Base-by-base conservation (phyloP, 2,797 vertebrate species). In the Bryconaethiops microstoma region DNA sequence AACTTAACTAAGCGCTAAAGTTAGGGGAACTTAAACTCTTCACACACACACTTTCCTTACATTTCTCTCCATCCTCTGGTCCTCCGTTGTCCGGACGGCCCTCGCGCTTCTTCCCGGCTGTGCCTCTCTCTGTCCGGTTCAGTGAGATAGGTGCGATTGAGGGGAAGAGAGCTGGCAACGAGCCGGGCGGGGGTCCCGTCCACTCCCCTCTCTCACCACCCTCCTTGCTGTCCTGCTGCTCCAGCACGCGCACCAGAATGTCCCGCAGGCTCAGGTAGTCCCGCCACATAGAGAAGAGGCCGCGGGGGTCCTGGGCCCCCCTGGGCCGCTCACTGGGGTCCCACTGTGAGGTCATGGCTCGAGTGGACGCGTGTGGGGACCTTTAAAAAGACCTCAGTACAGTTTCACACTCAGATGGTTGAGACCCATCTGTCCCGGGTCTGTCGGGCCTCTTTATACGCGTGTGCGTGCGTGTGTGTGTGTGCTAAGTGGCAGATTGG, bases 231-330 rank as follows among this genome's bases (percentile, higher is more conserved):
- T 4, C 29, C 7, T 52, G 54, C 7, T 39, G 2, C 42, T 1
- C 25, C 54, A 86, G 5, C 75, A 93, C 74, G 0, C 55, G 84
- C 40, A 84, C 1, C 9, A 96, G 60, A 16, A 93, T 79, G 21
- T 65, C 79, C 19, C 84, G 84, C 67, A 96, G 91, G 23, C 92
- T 87, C 87, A 96, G 84, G 85, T 96, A 96, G 82, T 96, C 96
- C 0, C 83, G 93, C 96, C 95, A 96, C 91, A 94, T 91, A 76
- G 95, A 89, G 4, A 95, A 97, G 60, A 9, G 23, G 17, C 40
- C 45, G 29, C 64, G 16, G 76, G 5, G 42, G 72, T 9, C 7
- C 23, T 21, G 21, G 21, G 2, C 35, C 4, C 2, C 35, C 35
- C 35, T 19, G 13, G 59, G 29, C 12, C 45, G 42, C 17, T 62